Evolutionary conservation across 2,888 invertebrate species (phyloP), one percentile per base, ranked within the genome.

Genomic region (Drosophila subquinaria): DNA sequence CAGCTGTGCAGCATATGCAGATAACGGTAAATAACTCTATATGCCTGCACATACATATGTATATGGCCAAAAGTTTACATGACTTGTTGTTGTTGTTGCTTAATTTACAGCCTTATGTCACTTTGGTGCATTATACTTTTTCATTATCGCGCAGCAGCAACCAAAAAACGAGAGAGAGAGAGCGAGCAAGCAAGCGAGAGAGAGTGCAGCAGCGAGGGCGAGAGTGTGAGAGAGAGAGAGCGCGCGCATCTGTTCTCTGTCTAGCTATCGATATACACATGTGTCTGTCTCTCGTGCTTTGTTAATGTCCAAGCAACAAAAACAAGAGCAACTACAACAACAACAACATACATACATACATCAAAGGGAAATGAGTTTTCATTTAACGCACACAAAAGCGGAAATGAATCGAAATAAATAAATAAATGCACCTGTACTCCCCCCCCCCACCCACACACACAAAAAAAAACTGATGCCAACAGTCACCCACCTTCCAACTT

Each of bases 311-410:
- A 65, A 65, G 38, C 56, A 66, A 42, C 45, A 52, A 27, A 60
- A 68, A 45, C 38, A 38, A n/a, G 5, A 27, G 23, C 13, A 36
- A 48, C 43, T 27, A 48, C 60, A 73, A 33, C 43, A 66, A 20
- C 20, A 20, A 48, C 38, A 40, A 50, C 65, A 69, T n/a, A 8
- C 36, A 73, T 8, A 30, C 30, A 30, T 30, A 89, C 90, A 90
- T 91, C 90, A 91, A 91, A 91, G 91, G 89, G 89, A 91, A 91
- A 91, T 91, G 86, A 89, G 77, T 91, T 91, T 91, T 90, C 91
- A 89, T 90, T 90, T 88, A 89, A 82, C 84, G 67, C 73, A 73
- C 79, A 79, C 86, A 87, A 79, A 84, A 89, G 84, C 90, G 90
- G 90, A 91, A 90, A 91, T 91, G 83, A 91, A 90, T 85, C 85